These are phyloP conservation scores for Sphaeramia orbicularis DNA, from an alignment of 2,797 vertebrate species.

Conservation along the genomic window DNA sequence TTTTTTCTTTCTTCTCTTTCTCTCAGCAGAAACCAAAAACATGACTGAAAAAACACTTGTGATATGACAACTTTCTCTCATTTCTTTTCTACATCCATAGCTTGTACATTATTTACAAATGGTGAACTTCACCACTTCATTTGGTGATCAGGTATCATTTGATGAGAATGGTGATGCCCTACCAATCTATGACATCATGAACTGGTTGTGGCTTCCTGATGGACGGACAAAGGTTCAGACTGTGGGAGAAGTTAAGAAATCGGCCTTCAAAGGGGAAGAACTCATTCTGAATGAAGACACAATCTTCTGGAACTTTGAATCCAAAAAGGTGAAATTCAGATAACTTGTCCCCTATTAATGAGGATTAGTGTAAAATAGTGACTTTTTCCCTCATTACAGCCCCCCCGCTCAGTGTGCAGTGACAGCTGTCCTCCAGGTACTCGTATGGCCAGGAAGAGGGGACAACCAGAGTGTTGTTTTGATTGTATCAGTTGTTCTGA, in stretches of 20 bases:
- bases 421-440: conserved; percentile 76
- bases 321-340: conserved; percentile 53
- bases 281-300: conserved; percentile 68
- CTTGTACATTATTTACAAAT: conserved; percentile 73
- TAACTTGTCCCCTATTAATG: too few species aligned
- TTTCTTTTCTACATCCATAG: conserved; percentile 20
- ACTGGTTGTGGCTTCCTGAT: conserved; percentile 71
- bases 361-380: not conserved
- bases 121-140: conserved; percentile 77
- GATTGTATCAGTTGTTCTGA: conserved; percentile 71
- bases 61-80: not conserved
- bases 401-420: conserved; percentile 79
- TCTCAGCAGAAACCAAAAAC: too few species aligned
- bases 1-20: too few species aligned
- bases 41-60: too few species aligned
- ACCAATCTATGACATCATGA: conserved; percentile 81
- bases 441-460: conserved; percentile 57
- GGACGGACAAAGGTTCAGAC: conserved; percentile 59
- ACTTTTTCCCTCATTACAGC: too few species aligned
- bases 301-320: conserved; percentile 79
- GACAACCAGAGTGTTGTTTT: conserved; percentile 74
- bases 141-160: conserved; percentile 79
- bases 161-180: conserved; percentile 78
- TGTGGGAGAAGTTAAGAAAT: conserved; percentile 73
- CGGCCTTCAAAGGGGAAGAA: conserved; percentile 40